A percentile compares a stretch with the other conserved stretches of the same genome.
These are phyloP conservation scores for Alauda arvensis DNA, from an alignment of 2,797 vertebrate species.

Conservation along the genomic window DNA sequence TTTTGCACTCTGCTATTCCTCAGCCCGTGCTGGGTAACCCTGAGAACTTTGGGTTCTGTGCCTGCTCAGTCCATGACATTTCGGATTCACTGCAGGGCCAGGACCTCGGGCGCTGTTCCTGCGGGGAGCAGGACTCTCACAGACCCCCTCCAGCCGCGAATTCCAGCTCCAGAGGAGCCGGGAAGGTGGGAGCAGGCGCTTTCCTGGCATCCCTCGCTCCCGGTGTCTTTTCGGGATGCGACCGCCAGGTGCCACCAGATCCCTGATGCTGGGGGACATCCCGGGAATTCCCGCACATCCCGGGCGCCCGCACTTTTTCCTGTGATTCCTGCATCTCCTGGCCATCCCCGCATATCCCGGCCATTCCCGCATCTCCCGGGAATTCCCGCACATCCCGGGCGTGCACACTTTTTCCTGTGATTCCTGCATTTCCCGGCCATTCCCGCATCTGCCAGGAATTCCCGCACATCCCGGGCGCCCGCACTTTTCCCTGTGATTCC, in stretches of 20 bases:
- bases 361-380: accelerated
- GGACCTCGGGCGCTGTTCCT: accelerated
- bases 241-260: neutral
- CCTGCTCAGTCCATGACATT: accelerated
- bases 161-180: accelerated
- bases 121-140: accelerated
- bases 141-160: neutral
- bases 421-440: accelerated
- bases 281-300: neutral
- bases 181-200: accelerated
- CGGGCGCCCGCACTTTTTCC: too few species aligned
- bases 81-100: accelerated
- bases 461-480: accelerated
- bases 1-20: accelerated
- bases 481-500: accelerated
- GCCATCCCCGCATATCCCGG: accelerated
- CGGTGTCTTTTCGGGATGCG: neutral
- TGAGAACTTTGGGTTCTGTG: accelerated
- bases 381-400: accelerated
- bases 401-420: accelerated
- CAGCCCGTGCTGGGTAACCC: neutral
- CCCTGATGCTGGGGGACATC: neutral
- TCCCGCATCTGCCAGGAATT: accelerated
- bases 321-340: accelerated
- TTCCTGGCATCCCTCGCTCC: neutral